phyloP scores from a whole-genome alignment of 2,797 vertebrate genomes.

The Malurus leucopterus region DNA sequence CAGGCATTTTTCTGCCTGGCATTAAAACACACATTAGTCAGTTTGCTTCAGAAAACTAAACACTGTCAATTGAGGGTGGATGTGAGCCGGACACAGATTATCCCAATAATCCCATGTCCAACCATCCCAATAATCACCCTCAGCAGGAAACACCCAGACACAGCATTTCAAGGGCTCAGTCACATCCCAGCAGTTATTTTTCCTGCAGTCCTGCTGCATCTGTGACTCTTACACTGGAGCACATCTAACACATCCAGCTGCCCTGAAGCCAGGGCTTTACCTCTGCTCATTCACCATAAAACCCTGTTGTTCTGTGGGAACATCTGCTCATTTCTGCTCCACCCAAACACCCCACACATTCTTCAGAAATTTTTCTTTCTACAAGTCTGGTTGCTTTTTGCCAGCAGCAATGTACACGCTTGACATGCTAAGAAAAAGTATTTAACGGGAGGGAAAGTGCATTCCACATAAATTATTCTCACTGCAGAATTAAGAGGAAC shows the following conservation, averaged over 20 bases:
- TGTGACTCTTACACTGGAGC: background rate
- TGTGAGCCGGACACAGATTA: background rate
- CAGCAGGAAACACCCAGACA: accelerated
- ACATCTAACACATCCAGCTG: conserved; percentile 19
- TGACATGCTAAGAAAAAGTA: conserved; percentile 7
- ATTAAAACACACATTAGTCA: background rate
- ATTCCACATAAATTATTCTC: conserved; percentile 2
- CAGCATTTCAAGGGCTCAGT: background rate
- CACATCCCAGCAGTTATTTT: background rate
- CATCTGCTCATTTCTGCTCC: conserved; percentile 48
- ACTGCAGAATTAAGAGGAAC: background rate
- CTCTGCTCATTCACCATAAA: conserved; percentile 35
- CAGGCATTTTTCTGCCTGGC: background rate
- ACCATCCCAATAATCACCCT: background rate
- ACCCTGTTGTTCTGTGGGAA: conserved; percentile 57
- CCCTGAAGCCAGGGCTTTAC: conserved; percentile 66
- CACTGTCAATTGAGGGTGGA: background rate
- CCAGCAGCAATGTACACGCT: conserved; percentile 43
- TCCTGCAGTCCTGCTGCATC: background rate
- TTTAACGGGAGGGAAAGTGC: background rate
- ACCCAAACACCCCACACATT: conserved; percentile 58
- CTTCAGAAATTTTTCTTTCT: conserved; percentile 57
- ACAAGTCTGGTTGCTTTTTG: conserved; percentile 39
- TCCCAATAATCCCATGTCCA: background rate
- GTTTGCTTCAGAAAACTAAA: background rate